phyloP scores from a whole-genome alignment of 2,797 vertebrate genomes.

The Halcyon chelicuti region DNA sequence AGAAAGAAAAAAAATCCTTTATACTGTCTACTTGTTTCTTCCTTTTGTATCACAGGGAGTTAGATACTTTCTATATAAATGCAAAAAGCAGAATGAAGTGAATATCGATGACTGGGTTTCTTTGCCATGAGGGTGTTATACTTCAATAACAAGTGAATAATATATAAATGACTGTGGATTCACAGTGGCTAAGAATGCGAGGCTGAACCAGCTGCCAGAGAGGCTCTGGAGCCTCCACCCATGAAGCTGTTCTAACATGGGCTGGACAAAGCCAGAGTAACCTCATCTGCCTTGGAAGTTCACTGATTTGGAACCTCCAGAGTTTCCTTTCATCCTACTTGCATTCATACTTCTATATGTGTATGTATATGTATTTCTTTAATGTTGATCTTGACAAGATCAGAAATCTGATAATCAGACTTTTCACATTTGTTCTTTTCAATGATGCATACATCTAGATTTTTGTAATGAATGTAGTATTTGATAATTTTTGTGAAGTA shows the following conservation, averaged over 20 bases:
- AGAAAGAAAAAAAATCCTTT: not conserved
- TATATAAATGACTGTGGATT: not conserved
- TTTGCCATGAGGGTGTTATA: not conserved
- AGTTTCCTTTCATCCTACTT: not conserved
- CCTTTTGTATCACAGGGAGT: not conserved
- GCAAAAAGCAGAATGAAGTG: not conserved
- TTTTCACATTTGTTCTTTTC: not conserved
- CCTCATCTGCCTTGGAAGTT: not conserved
- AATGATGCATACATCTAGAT: not conserved
- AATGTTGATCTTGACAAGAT: not conserved
- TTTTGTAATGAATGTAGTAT: not conserved
- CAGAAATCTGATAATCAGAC: not conserved
- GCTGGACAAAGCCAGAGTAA: not conserved
- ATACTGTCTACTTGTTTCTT: not conserved
- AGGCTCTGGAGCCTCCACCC: not conserved
- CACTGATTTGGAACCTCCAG: not conserved
- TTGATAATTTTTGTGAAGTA: not conserved
- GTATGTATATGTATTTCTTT: not conserved
- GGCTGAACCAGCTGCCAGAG: not conserved
- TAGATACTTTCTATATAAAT: not conserved
- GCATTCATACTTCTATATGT: not conserved
- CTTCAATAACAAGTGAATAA: not conserved
- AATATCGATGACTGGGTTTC: not conserved
- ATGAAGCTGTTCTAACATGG: not conserved
- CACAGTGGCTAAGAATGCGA: not conserved